A percentile compares a stretch with the other conserved stretches of the same genome.
Evolutionary conservation across 2,113 vertebrate genomes (phyloP).

Genomic region (Seriola aureovittata): DNA sequence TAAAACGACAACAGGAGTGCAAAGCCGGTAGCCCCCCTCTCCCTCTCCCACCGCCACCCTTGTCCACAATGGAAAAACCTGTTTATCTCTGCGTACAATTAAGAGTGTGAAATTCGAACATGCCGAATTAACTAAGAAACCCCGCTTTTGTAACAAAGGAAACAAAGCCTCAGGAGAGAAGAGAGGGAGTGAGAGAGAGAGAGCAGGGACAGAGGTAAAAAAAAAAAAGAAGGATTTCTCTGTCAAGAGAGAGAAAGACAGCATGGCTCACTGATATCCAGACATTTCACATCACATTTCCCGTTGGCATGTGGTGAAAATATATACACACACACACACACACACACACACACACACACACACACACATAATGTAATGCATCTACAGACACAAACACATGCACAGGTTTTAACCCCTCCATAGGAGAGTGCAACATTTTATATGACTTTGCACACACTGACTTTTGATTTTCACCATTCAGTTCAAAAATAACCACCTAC

Average conservation of each 20-base stretch:
- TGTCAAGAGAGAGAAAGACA: constrained; percentile 67
- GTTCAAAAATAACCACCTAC: not conserved
- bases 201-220: constrained; percentile 27
- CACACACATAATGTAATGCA: constrained; percentile 40
- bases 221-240: constrained; percentile 54
- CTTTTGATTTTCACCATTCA: constrained; percentile 46
- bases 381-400: constrained; percentile 42
- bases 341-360: constrained; percentile 13
- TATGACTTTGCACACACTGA: constrained; percentile 51
- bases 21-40: constrained; percentile 53
- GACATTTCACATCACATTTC: constrained; percentile 80
- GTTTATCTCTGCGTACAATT: constrained; percentile 84
- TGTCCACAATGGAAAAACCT: constrained; percentile 74
- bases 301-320: constrained; percentile 71
- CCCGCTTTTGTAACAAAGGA: constrained; percentile 82
- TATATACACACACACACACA: constrained; percentile 35
- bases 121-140: constrained; percentile 83
- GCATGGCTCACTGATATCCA: constrained; percentile 80
- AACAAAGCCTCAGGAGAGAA: constrained; percentile 77
- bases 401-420: constrained; percentile 68
- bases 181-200: constrained; percentile 33
- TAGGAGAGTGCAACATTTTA: constrained; percentile 37
- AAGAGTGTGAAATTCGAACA: constrained; percentile 86
- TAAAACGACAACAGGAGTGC: constrained; percentile 64
- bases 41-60: constrained; percentile 56